Conservation (phyloP, 2,797 vertebrate genomes). For the Hoplostethus mediterraneus region DNA sequence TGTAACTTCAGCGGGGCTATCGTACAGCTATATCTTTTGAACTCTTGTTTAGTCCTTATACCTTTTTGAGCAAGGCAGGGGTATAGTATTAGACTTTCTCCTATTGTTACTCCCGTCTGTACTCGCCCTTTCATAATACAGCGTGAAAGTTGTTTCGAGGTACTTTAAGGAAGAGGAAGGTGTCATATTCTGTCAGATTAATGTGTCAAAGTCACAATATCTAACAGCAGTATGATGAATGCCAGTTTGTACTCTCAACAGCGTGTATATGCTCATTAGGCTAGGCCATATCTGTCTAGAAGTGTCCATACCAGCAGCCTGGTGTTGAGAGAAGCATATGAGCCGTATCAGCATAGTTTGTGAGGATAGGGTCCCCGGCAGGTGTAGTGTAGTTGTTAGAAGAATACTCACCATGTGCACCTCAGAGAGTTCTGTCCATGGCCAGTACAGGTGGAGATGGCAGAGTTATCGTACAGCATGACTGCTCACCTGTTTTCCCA, state of each 20-base stretch:
- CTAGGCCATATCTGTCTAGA: too few species aligned
- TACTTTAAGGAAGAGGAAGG: background rate
- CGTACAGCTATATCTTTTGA: too few species aligned
- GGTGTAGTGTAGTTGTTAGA: background rate
- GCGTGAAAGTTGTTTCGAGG: too few species aligned
- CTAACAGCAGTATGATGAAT: too few species aligned
- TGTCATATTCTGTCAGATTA: too few species aligned
- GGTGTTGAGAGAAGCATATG: background rate
- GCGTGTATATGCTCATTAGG: background rate
- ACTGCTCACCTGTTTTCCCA: too few species aligned
- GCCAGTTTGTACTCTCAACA: background rate
- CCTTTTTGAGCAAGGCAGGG: background rate
- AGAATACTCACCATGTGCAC: background rate
- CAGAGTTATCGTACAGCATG: too few species aligned
- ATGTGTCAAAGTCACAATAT: too few species aligned
- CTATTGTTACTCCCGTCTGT: too few species aligned
- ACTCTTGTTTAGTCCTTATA: background rate
- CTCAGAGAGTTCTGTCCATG: background rate
- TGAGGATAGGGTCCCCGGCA: background rate
- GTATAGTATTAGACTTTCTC: background rate
- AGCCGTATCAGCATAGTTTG: background rate
- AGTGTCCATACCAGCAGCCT: background rate
- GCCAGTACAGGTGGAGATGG: too few species aligned
- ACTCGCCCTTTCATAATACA: too few species aligned
- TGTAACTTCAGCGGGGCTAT: background rate